These are phyloP conservation scores for Oophaga pumilio DNA, from an alignment of 2,113 vertebrate genomes.

Conservation along the genomic window DNA sequence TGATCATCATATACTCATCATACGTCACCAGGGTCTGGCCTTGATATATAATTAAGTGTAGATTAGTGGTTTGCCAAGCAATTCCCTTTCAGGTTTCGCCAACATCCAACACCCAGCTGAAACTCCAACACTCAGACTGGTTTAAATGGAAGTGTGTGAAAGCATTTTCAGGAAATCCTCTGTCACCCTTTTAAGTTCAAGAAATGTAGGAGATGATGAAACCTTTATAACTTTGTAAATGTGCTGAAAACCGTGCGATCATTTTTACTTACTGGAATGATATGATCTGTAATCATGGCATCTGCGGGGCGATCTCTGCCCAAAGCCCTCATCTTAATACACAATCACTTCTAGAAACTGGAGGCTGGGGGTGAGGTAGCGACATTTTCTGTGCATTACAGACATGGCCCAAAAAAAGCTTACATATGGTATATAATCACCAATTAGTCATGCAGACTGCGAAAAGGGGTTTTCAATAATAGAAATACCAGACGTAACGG, in stretches of 20 bases:
- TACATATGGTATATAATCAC: not conserved
- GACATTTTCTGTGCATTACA: not conserved
- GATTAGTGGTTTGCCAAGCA: not conserved
- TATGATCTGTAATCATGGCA: not conserved
- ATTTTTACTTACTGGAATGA: not conserved
- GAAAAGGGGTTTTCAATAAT: not conserved
- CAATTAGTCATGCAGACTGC: conserved; percentile 4
- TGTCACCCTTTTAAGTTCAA: not conserved
- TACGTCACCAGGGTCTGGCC: not conserved
- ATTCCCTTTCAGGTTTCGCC: not conserved
- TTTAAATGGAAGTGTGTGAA: not conserved
- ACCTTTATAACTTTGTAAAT: not conserved
- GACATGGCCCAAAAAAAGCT: not conserved
- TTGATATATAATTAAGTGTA: not conserved
- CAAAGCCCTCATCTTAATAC: not conserved
- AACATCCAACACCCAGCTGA: not conserved
- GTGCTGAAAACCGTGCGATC: not conserved
- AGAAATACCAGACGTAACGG: not conserved
- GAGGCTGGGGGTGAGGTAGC: not conserved
- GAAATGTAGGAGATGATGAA: not conserved
- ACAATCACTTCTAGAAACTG: conserved; percentile 10
- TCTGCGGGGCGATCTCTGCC: not conserved
- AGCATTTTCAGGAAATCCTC: not conserved
- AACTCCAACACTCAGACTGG: no score
- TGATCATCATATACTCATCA: not conserved